A percentile compares a stretch with the other conserved stretches of the same genome.
These are phyloP conservation scores for Drosophila leontia DNA, from an alignment of 1,140 invertebrate genomes.

Conservation along the genomic window DNA sequence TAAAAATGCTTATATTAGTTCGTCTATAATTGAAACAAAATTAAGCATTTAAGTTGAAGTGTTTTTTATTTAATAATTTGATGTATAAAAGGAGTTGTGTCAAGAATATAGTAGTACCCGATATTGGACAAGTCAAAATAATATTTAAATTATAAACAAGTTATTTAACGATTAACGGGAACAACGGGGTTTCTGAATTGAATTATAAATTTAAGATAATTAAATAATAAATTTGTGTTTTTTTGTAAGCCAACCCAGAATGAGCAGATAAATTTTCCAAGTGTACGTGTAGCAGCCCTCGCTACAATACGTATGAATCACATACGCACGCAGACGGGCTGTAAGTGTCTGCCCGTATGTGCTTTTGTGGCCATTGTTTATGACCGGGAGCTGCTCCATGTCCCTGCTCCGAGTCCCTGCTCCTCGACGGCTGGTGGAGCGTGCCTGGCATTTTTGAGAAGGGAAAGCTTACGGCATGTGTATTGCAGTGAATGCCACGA, in stretches of 20 bases:
- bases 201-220: not conserved
- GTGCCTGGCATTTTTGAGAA: conserved; percentile 72
- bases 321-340: conserved; percentile 37
- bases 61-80: no score
- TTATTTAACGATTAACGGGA: no score
- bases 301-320: conserved; percentile 53
- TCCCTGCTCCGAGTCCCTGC: conserved; percentile 5
- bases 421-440: conserved; percentile 48
- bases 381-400: conserved; percentile 48
- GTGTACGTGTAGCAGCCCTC: conserved; percentile 14
- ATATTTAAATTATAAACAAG: no score
- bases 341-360: conserved; percentile 49
- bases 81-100: no score
- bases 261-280: not conserved
- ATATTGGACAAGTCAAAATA: no score
- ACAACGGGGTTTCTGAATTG: no score
- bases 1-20: no score
- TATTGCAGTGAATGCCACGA: conserved; percentile 70
- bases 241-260: not conserved
- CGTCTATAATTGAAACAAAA: no score
- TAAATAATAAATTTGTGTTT: not conserved
- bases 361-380: conserved; percentile 70
- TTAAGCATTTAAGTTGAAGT: no score
- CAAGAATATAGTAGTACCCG: no score
- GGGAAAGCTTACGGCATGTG: conserved; percentile 56